Percentiles rank a stretch among this genome's conserved stretches.
These are phyloP conservation scores for Pangasianodon gigas DNA, from an alignment of 2,113 vertebrate genomes.

Conservation along the genomic window DNA sequence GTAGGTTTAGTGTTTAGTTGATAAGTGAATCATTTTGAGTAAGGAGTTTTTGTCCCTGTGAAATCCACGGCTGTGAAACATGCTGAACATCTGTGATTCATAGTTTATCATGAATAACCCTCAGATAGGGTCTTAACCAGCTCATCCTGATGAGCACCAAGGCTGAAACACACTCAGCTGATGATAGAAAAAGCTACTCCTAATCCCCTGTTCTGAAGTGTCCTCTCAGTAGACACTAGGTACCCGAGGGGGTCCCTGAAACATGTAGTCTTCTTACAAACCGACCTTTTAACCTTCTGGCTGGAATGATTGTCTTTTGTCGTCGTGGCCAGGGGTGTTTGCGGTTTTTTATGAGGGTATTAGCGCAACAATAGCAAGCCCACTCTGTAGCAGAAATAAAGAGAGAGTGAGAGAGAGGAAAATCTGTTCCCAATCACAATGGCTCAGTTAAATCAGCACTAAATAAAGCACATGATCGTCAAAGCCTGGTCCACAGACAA, in stretches of 20 bases:
- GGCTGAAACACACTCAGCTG: background rate
- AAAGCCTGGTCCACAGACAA: background rate
- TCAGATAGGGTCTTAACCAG: constrained; percentile 26
- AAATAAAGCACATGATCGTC: constrained; percentile 54
- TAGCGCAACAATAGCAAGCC: constrained; percentile 69
- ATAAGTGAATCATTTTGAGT: background rate
- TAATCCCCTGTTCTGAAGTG: background rate
- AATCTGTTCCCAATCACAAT: constrained; percentile 54
- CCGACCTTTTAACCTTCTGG: constrained; percentile 60
- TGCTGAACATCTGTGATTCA: constrained; percentile 8
- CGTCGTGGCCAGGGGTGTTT: constrained; percentile 62
- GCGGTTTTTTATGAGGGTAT: constrained; percentile 50
- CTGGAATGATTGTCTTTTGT: constrained; percentile 60
- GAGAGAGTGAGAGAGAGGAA: constrained; percentile 38
- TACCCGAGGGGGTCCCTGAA: constrained; percentile 25
- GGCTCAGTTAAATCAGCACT: constrained; percentile 60
- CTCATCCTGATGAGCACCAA: constrained; percentile 1
- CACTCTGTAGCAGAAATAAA: constrained; percentile 53
- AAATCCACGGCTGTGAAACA: background rate
- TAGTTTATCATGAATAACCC: background rate
- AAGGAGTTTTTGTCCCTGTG: background rate
- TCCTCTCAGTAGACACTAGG: constrained; percentile 39
- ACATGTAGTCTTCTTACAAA: constrained; percentile 24
- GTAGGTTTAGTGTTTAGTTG: background rate
- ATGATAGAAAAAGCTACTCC: background rate